A percentile compares a stretch with the other conserved stretches of the same genome.
phyloP scores from a whole-genome alignment of 1,140 invertebrate genomes.

The Brachionus plicatilis region DNA sequence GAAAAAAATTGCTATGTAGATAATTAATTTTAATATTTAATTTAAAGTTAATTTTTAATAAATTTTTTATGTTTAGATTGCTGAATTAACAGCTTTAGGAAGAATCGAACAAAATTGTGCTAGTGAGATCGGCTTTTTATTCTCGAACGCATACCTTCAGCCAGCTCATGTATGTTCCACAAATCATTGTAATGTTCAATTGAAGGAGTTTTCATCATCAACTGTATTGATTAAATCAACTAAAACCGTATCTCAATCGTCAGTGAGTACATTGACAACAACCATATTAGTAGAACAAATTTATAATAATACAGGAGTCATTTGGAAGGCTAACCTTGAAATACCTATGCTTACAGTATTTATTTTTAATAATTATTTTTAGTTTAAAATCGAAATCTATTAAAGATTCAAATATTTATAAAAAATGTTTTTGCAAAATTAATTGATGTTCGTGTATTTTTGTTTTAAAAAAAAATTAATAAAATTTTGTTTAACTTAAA shows the following conservation, averaged over 20 bases:
- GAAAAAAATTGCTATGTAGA: conserved; percentile 14
- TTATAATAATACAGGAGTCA: neutral
- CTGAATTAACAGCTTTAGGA: neutral
- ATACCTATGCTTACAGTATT: too few species aligned
- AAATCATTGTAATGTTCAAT: neutral
- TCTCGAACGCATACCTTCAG: neutral
- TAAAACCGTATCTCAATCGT: neutral
- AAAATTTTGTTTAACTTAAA: too few species aligned
- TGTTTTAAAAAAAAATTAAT: too few species aligned
- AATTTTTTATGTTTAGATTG: neutral
- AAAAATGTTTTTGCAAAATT: too few species aligned
- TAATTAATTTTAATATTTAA: neutral
- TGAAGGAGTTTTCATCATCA: neutral
- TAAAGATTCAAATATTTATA: too few species aligned
- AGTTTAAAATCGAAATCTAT: too few species aligned
- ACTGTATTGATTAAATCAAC: too few species aligned
- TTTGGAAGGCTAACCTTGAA: too few species aligned
- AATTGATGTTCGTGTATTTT: too few species aligned
- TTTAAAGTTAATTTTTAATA: neutral
- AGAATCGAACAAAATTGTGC: conserved; percentile 25
- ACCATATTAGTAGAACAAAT: neutral
- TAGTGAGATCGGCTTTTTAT: neutral
- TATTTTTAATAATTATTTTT: too few species aligned
- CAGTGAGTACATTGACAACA: neutral
- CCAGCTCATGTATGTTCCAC: conserved; percentile 6